phyloP scores from a whole-genome alignment of 2,888 invertebrate genomes.

The Chloroclystis v-ata region DNA sequence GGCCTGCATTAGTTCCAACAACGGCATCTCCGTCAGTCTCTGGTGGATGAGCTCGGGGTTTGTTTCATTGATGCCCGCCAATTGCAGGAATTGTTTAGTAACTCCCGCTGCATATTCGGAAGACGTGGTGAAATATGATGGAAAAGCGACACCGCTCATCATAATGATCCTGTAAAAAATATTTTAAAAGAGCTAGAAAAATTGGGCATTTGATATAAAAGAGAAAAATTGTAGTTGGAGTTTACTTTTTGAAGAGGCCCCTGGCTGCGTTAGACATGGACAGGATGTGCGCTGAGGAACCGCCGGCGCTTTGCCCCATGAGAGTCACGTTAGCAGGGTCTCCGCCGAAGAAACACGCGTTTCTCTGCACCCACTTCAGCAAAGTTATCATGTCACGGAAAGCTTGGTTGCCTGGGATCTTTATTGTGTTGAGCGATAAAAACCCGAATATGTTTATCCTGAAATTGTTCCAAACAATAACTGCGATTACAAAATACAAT shows the following conservation, averaged over 20 bases:
- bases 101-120: slow-evolving; percentile 29
- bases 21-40: slow-evolving; percentile 29
- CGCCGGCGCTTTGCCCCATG: slow-evolving; percentile 57
- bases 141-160: slow-evolving; percentile 33
- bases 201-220: no score
- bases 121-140: slow-evolving; percentile 27
- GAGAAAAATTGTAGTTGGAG: no score
- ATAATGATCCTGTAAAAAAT: slow-evolving; percentile 35
- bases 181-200: no score
- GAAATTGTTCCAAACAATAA: no score
- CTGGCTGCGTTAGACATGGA: slow-evolving; percentile 41
- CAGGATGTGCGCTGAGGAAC: slow-evolving; percentile 43
- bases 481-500: no score
- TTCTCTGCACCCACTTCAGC: slow-evolving; percentile 53
- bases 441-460: slow-evolving; percentile 28
- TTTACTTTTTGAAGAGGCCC: slow-evolving; percentile 46
- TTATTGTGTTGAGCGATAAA: slow-evolving; percentile 34
- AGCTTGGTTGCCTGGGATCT: slow-evolving; percentile 57
- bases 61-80: slow-evolving; percentile 52
- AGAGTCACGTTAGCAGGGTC: slow-evolving; percentile 53
- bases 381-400: slow-evolving; percentile 51
- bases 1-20: slow-evolving; percentile 40
- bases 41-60: slow-evolving; percentile 33
- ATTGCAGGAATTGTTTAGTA: slow-evolving; percentile 36
- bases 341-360: slow-evolving; percentile 52